Evolutionary conservation across 1,140 invertebrate genomes (phyloP).

Genomic region (Lordiphosa mommai): DNA sequence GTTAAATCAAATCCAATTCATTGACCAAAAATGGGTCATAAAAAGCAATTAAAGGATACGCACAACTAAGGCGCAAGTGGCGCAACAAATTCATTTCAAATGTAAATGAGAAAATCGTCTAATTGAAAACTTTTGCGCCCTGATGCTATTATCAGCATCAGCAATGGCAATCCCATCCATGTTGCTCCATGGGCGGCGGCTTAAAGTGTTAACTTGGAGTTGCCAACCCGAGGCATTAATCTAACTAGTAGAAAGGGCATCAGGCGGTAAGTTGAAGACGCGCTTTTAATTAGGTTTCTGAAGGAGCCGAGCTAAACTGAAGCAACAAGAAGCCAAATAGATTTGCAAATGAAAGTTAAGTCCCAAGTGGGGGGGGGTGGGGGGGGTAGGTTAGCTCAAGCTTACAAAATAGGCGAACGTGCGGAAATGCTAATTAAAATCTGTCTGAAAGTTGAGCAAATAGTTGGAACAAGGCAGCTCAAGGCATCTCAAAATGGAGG

Average conservation of each 20-base stretch:
- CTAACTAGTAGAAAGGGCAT: conserved; percentile 15
- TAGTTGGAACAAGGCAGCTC: conserved; percentile 2
- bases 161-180: background rate
- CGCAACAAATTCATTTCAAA: conserved; percentile 66
- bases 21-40: conserved; percentile 31
- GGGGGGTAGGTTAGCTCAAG: no score
- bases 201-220: conserved; percentile 62
- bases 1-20: background rate
- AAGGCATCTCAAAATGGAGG: conserved; percentile 30
- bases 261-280: conserved; percentile 36
- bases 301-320: conserved; percentile 1
- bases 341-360: conserved; percentile 26
- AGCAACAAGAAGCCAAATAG: conserved; percentile 22
- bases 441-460: conserved; percentile 31
- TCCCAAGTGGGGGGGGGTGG: background rate
- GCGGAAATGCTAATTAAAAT: conserved; percentile 66
- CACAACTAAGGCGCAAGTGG: conserved; percentile 39
- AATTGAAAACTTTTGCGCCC: conserved; percentile 70
- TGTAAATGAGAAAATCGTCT: conserved; percentile 63
- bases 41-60: conserved; percentile 51
- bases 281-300: conserved; percentile 58
- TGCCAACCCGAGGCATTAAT: conserved; percentile 44
- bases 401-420: conserved; percentile 42
- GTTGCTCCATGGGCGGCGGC: conserved; percentile 26
- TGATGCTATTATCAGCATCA: conserved; percentile 4